Evolutionary conservation across 2,113 vertebrate genomes (phyloP).

Genomic region (Morone chrysops): DNA sequence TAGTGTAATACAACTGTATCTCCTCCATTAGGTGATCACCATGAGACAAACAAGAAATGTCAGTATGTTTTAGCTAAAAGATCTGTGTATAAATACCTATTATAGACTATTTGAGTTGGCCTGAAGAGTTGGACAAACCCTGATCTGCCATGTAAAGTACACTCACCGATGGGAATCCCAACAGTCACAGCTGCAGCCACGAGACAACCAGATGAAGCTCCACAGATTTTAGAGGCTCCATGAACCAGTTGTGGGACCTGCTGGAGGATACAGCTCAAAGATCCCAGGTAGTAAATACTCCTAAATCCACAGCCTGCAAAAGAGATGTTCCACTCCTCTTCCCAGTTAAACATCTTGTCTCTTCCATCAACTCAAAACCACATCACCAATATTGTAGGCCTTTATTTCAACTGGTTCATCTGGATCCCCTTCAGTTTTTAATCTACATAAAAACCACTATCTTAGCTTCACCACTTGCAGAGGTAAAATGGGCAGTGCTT

Average conservation of each 20-base stretch:
- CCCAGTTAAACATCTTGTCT: constrained; percentile 74
- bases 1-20: neutral
- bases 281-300: constrained; percentile 89
- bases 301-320: constrained; percentile 93
- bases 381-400: neutral
- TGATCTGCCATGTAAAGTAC: neutral
- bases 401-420: neutral
- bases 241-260: constrained; percentile 83
- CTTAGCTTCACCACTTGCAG: constrained; percentile 3
- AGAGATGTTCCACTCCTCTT: constrained; percentile 88
- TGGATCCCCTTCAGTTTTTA: neutral
- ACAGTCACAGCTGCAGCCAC: constrained; percentile 81
- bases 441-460: neutral
- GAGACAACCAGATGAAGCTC: constrained; percentile 88
- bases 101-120: neutral
- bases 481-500: neutral
- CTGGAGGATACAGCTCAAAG: constrained; percentile 86
- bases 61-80: neutral
- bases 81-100: neutral
- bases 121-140: neutral
- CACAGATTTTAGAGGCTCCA: constrained; percentile 85
- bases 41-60: neutral
- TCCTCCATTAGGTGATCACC: neutral
- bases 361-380: constrained; percentile 4
- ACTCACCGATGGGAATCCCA: constrained; percentile 87